Base-by-base conservation (phyloP, 2,113 vertebrate genomes). In the Galeopterus variegatus region DNA sequence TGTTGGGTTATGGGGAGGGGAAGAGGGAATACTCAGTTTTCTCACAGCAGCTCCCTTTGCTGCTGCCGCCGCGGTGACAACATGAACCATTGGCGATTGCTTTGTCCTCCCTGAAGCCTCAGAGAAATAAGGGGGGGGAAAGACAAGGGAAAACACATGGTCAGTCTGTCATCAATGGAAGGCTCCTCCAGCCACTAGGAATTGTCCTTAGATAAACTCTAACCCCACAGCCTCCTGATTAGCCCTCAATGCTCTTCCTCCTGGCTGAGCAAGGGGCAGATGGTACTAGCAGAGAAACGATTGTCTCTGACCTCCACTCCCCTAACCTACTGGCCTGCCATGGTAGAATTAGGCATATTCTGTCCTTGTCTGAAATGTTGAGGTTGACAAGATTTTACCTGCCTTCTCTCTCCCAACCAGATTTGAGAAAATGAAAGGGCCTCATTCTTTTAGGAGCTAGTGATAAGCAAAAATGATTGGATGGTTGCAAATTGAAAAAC, bases 181-280 rank as follows among this genome's bases (percentile, higher is more conserved):
- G 72, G 5, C 64, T 93, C 69, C 48, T 94, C 56, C 23, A 67
- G 90, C 79, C 56, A 56, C 69, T 90, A 92, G 41, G 54, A 75
- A 90, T 45, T 95, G 84, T 92, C 93, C 93, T 95, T 79, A 85
- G 60, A 88, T 90, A 92, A 97, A 88, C 83, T 96, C 31, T 36
- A 80, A 75, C 36, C n/a, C 77, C 64, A 28, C 33, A 54, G 41
- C 12, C 45, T 76, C 33, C 69, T 64, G 77, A 70, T 18, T 48
- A 62, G 75, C 36, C 65, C 72, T 58, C 19, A 41, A 0, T 48
- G 31, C 26, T 79, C 52, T n/a, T 64, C 41, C 62, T 54, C 28
- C 31, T 33, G 69, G 15, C 70, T 86, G 45, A 85, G 69, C 50
- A 80, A 93, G 36, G 45, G 64, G 45, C 60, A 58, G 33, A 69